A percentile compares a stretch with the other conserved stretches of the same genome.
These are phyloP conservation scores for Rhaphigaster nebulosa DNA, from an alignment of 2,888 invertebrate genomes.

Conservation along the genomic window DNA sequence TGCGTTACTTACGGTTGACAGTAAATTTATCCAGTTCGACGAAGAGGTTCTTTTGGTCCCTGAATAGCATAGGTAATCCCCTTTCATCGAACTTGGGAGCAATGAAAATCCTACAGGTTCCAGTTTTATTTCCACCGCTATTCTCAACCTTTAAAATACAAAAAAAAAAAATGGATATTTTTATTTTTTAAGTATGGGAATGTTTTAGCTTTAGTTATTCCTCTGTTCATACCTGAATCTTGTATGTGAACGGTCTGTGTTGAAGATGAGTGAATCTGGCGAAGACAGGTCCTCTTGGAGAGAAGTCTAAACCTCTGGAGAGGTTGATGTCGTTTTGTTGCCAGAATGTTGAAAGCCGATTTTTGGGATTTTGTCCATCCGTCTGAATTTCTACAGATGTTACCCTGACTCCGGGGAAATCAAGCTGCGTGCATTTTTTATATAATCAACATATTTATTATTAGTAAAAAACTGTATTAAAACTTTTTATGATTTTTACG, in stretches of 20 bases:
- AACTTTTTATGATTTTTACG: too few relatives aligned
- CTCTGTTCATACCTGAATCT: slow-evolving; percentile 69
- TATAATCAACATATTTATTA: background rate
- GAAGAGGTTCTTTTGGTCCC: slow-evolving; percentile 77
- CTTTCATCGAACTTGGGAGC: slow-evolving; percentile 79
- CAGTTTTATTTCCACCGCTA: slow-evolving; percentile 68
- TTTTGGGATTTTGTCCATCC: slow-evolving; percentile 70
- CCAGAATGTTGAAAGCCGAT: slow-evolving; percentile 81
- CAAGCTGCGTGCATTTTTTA: slow-evolving; percentile 71
- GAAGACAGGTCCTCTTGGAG: slow-evolving; percentile 80
- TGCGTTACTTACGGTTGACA: slow-evolving; percentile 73
- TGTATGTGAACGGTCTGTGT: slow-evolving; percentile 79
- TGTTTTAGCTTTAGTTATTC: slow-evolving; percentile 64
- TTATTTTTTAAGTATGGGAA: background rate
- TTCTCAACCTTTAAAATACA: slow-evolving; percentile 66
- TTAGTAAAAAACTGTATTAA: too few relatives aligned
- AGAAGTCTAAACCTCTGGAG: slow-evolving; percentile 85
- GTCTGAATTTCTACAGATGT: slow-evolving; percentile 72
- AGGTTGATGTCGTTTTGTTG: slow-evolving; percentile 84
- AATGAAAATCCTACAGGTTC: slow-evolving; percentile 80
- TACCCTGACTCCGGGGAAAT: slow-evolving; percentile 76
- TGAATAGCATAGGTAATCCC: slow-evolving; percentile 74
- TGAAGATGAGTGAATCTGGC: slow-evolving; percentile 85
- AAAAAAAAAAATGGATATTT: background rate
- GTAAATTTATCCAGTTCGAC: slow-evolving; percentile 82